These are phyloP conservation scores for Melanaphis sacchari DNA, from an alignment of 1,140 invertebrate genomes.

Conservation along the genomic window DNA sequence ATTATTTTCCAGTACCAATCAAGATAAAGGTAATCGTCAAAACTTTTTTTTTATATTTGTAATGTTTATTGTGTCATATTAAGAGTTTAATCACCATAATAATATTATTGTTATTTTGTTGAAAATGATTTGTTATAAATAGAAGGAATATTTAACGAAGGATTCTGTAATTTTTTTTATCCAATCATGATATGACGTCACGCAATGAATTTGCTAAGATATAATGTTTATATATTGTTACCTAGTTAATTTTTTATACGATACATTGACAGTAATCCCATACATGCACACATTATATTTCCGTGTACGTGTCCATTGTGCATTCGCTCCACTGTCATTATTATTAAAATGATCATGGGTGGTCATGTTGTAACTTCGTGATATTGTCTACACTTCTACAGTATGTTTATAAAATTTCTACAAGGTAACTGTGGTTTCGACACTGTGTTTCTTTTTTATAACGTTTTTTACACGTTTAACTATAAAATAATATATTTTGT, in stretches of 20 bases:
- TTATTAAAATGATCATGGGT: background rate
- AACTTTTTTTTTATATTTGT: no score
- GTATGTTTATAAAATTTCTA: background rate
- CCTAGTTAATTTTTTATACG: background rate
- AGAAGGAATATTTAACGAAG: background rate
- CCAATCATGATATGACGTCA: background rate
- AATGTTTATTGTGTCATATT: no score
- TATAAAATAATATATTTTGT: background rate
- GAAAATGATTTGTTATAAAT: background rate
- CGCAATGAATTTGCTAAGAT: background rate
- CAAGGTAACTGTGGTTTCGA: constrained; percentile 1
- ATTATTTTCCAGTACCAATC: no score
- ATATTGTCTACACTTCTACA: background rate
- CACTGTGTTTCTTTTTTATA: background rate
- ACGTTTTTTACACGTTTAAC: background rate
- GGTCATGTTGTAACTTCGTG: background rate
- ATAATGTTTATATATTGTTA: background rate
- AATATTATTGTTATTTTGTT: background rate
- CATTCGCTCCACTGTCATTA: constrained; percentile 9
- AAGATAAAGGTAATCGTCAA: no score
- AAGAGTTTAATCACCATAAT: no score
- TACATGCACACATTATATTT: background rate
- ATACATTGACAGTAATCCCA: background rate
- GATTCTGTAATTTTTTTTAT: background rate
- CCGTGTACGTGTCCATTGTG: constrained; percentile 7